Base-by-base conservation (phyloP, 92 coral and sea anemone species). In the Paramuricea clavata region DNA sequence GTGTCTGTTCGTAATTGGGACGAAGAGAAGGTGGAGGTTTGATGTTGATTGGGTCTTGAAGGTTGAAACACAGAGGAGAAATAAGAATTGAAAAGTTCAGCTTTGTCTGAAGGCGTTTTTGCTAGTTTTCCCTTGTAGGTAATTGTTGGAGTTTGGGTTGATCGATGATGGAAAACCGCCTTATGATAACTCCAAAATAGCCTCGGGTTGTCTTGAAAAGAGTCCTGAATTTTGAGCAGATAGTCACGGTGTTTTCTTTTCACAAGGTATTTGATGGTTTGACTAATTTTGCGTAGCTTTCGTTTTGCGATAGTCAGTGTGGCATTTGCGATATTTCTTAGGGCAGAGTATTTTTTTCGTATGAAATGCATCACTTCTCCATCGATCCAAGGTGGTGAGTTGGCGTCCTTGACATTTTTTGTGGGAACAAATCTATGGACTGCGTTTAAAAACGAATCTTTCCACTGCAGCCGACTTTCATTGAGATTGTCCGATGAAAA, bases 341-440 rank as follows among this genome's bases (percentile, higher is more conserved):
- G 84, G 39, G 93, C 93, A 43, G 64, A 22, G 72, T 87, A 92
- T 61, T 92, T 92, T 44, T 88, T 90, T 6, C 92, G 92, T 31
- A 92, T 41, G 43, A 44, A 22, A 49, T 76, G 85, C 19, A 74
- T 49, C 25, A 88, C 87, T 86, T 92, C 92, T 36, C 83, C 68
- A 91, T 92, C 92, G 25, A 88, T n/a, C n/a, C n/a, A n/a, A n/a
- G n/a, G n/a, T n/a, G n/a, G n/a, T n/a, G n/a, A n/a, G n/a, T n/a
- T n/a, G 44, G 67, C 86, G 69, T 90, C 93, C 39, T 81, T 82
- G 23, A 91, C 61, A 72, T 39, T 56, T 81, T 83, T 88, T 17
- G 60, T 44, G 28, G 92, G 90, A 43, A 91, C 80, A 57, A 83
- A 80, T 69, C 87, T 68, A 25, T 82, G 90, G 65, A 81, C 86